Evolutionary conservation across 2,797 vertebrate species (phyloP).

Genomic region (Crypturellus tataupa): DNA sequence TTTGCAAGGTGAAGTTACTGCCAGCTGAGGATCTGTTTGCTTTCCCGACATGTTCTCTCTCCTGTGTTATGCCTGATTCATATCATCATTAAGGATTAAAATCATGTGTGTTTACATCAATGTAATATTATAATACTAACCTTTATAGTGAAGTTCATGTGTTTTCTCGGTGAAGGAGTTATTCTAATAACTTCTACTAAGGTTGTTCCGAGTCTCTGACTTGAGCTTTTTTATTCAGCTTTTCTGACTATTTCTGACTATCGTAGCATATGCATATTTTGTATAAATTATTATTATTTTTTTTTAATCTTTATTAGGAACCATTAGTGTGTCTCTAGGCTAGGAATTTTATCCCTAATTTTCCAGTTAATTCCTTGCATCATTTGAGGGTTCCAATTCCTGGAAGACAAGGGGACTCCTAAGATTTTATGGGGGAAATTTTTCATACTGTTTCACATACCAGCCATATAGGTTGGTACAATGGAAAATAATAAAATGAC

Average conservation of each 20-base stretch:
- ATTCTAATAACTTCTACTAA: slow-evolving; percentile 56
- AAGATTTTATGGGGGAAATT: neutral
- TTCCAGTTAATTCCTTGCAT: neutral
- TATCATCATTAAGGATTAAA: neutral
- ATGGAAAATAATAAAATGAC: neutral
- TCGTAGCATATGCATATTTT: slow-evolving; percentile 24
- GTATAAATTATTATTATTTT: too few species aligned
- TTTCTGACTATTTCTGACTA: slow-evolving; percentile 49
- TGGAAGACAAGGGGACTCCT: neutral
- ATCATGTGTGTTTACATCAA: neutral
- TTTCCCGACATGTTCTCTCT: slow-evolving; percentile 8
- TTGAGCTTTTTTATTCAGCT: neutral
- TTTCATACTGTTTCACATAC: neutral
- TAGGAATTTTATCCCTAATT: slow-evolving; percentile 34
- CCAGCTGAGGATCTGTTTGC: slow-evolving; percentile 13
- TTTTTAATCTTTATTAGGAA: slow-evolving; percentile 44
- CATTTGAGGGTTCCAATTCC: neutral
- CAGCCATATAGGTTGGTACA: neutral
- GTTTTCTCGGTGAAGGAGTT: slow-evolving; percentile 12
- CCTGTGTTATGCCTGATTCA: neutral
- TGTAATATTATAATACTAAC: slow-evolving; percentile 9
- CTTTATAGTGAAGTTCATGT: slow-evolving; percentile 28
- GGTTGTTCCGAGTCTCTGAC: neutral
- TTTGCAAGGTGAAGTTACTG: slow-evolving; percentile 20
- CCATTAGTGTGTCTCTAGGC: slow-evolving; percentile 11